Conservation (phyloP, 1,140 invertebrate species). For the Hycleus cichorii region DNA sequence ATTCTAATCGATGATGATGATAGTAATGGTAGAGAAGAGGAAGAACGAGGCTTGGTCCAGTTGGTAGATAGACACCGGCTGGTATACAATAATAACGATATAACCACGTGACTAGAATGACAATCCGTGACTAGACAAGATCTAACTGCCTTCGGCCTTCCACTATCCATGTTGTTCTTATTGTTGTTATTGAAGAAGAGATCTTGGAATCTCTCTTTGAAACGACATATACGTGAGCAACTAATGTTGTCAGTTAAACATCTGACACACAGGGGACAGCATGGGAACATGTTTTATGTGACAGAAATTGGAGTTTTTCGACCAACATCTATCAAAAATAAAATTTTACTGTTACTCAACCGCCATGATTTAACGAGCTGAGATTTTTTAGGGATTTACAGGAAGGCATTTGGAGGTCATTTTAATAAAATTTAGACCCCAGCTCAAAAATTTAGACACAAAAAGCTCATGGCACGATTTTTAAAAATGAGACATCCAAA, state of each 20-base stretch:
- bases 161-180: neutral
- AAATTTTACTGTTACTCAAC: too few relatives aligned
- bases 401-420: too few relatives aligned
- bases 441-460: too few relatives aligned
- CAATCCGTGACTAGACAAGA: slow-evolving; percentile 25
- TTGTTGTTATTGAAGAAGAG: slow-evolving; percentile 15
- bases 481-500: too few relatives aligned
- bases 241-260: slow-evolving; percentile 2
- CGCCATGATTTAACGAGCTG: too few relatives aligned
- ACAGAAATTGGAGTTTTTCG: slow-evolving; percentile 1
- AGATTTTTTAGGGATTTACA: too few relatives aligned
- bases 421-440: too few relatives aligned
- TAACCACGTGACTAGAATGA: slow-evolving; percentile 23
- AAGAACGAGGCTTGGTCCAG: slow-evolving; percentile 1
- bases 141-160: slow-evolving; percentile 11
- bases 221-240: slow-evolving; percentile 17
- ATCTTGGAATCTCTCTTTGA: slow-evolving; percentile 5
- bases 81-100: slow-evolving; percentile 20
- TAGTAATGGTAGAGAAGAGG: neutral
- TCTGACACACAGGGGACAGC: neutral
- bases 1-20: neutral
- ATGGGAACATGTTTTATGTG: neutral
- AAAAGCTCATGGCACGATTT: too few relatives aligned
- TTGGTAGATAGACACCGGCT: slow-evolving; percentile 1
- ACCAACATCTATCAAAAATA: slow-evolving; percentile 8